Evolutionary conservation across 2,888 invertebrate genomes (phyloP).

Genomic region (Trichogramma dendrolimi): DNA sequence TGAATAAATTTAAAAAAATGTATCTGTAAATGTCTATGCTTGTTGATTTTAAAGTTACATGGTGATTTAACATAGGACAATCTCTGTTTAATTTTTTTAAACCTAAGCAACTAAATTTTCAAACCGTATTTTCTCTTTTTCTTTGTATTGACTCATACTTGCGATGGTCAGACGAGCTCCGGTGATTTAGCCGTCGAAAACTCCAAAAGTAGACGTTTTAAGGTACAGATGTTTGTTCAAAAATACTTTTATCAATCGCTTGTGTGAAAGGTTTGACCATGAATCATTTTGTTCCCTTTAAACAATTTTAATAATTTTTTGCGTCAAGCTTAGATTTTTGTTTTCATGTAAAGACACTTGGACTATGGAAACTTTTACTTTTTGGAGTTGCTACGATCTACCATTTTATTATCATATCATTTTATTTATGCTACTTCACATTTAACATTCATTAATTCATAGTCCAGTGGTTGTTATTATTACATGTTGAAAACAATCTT

Average conservation of each 20-base stretch:
- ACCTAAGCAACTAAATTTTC: conserved; percentile 22
- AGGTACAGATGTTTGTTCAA: conserved; percentile 27
- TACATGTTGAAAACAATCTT: neutral
- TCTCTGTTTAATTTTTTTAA: conserved; percentile 9
- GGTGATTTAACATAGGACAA: conserved; percentile 11
- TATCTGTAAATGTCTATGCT: too few species aligned
- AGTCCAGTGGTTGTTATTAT: conserved; percentile 22
- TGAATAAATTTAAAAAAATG: too few species aligned
- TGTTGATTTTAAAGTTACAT: neutral
- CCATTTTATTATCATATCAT: neutral
- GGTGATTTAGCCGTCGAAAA: conserved; percentile 21
- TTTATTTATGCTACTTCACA: neutral
- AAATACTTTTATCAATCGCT: conserved; percentile 20
- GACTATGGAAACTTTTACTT: conserved; percentile 29
- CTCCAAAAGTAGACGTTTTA: conserved; percentile 31
- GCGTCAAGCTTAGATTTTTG: conserved; percentile 6
- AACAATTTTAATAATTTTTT: conserved; percentile 7
- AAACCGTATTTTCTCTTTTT: conserved; percentile 26
- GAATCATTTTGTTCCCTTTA: conserved; percentile 15
- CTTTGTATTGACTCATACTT: conserved; percentile 26
- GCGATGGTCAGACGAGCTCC: conserved; percentile 27
- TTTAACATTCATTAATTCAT: conserved; percentile 13
- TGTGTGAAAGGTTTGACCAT: conserved; percentile 17
- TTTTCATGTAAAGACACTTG: conserved; percentile 25
- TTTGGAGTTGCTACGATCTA: conserved; percentile 23